These are phyloP conservation scores for Lemur catta DNA, from an alignment of 2,797 vertebrate genomes.

Conservation along the genomic window DNA sequence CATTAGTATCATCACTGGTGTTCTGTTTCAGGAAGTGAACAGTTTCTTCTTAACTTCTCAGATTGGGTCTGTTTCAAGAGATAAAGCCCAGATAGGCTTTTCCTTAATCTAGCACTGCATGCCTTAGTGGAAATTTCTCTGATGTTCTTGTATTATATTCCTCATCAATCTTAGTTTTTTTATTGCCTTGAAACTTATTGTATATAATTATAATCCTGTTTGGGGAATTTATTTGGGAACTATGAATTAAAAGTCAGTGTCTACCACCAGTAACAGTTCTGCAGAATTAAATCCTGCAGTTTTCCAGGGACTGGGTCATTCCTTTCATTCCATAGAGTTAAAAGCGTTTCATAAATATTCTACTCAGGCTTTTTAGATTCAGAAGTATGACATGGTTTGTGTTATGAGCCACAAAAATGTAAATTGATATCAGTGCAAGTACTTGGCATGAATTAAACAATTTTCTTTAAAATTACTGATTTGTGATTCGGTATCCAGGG, in stretches of 20 bases:
- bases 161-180: not conserved
- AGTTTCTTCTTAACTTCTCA: not conserved
- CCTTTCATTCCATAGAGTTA: not conserved
- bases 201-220: slow-evolving; percentile 6
- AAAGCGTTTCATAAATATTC: slow-evolving; percentile 41
- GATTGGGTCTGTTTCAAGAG: not conserved
- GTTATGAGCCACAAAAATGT: slow-evolving; percentile 19
- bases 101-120: not conserved
- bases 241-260: slow-evolving; percentile 7
- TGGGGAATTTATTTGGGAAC: not conserved
- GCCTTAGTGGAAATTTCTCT: not conserved
- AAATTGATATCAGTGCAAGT: not conserved
- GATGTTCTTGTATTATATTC: not conserved
- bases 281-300: not conserved
- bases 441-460: not conserved
- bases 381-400: not conserved
- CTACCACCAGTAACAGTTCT: not conserved
- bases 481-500: not conserved
- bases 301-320: not conserved
- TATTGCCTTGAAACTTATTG: slow-evolving; percentile 19
- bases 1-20: not conserved
- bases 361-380: not conserved
- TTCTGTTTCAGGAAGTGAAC: not conserved
- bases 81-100: not conserved
- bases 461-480: slow-evolving; percentile 46